phyloP scores from a whole-genome alignment of 2,113 vertebrate genomes.

The Aphyosemion australe region DNA sequence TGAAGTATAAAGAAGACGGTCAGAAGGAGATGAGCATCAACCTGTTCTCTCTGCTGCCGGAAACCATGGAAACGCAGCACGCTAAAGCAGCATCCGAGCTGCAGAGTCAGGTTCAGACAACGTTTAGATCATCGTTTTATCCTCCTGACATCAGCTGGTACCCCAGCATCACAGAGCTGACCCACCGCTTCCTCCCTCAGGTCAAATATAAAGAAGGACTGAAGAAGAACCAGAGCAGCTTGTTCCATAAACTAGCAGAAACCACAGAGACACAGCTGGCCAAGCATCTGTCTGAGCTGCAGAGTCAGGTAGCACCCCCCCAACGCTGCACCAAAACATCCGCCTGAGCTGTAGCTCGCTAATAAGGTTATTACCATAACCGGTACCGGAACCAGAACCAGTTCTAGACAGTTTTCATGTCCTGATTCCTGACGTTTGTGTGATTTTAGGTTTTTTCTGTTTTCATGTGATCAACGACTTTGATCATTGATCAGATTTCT shows the following conservation, averaged over 20 bases:
- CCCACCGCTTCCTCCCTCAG: slow-evolving; percentile 13
- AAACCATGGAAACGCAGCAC: slow-evolving; percentile 86
- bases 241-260: slow-evolving; percentile 70
- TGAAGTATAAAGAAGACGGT: slow-evolving; percentile 63
- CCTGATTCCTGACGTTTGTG: too few relatives aligned
- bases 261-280: slow-evolving; percentile 68
- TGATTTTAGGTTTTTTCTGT: too few relatives aligned
- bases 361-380: too few relatives aligned
- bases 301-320: slow-evolving; percentile 32
- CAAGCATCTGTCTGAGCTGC: slow-evolving; percentile 61
- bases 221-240: slow-evolving; percentile 57
- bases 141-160: too few relatives aligned
- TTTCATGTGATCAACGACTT: too few relatives aligned
- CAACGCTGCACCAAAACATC: too few relatives aligned
- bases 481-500: too few relatives aligned
- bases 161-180: too few relatives aligned
- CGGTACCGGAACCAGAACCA: too few relatives aligned
- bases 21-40: slow-evolving; percentile 79
- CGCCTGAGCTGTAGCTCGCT: too few relatives aligned
- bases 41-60: slow-evolving; percentile 86
- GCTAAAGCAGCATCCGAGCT: slow-evolving; percentile 76
- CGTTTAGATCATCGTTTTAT: too few relatives aligned
- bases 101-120: slow-evolving; percentile 52
- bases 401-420: too few relatives aligned
- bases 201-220: slow-evolving; percentile 58